Base-by-base conservation (phyloP, 2,113 vertebrate species). In the Siphamia tubifer region DNA sequence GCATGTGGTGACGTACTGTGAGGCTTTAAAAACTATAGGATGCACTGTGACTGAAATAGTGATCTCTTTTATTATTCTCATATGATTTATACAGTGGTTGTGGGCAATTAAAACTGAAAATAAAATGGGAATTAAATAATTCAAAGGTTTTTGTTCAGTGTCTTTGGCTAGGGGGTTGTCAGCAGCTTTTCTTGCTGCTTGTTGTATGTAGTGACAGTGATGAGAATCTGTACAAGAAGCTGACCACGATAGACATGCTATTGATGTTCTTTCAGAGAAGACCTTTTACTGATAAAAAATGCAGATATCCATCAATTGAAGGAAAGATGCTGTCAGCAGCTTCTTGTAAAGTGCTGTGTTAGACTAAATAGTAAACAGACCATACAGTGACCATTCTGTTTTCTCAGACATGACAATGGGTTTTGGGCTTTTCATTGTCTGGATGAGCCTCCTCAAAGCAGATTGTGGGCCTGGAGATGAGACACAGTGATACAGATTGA, bases 51-150 rank as follows among this genome's bases (percentile, higher is more conserved):
- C 25, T 56, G 61, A 54, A 60, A 43, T 76, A 56, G 60, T 70
- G 60, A 49, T 53, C 63, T 49, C 30, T 82, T 71, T 80, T 15
- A 49, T 64, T 61, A 54, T 58, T 82, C 58, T 57, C 52, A 70
- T 68, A 83, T 87, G 63, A 88, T 91, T 92, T 88, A 83, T 88
- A 89, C 72, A 55, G 49, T 82, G 72, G 64, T 68, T 82, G 73
- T 86, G 78, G 39, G 45, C 56, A n/a, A 43, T 64, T 75, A 44
- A n/a, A 61, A 63, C 30, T 35, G 17, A 40, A 72, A 88, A 87
- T 83, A 80, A 89, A 85, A 72, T 30, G 4, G 8, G 43, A 80
- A 42, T 43, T 13, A 54, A 84, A 57, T 54, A 16, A n/a, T 43
- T 42, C 10, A 21, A 44, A 42, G 32, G 5, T 39, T 9, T 21